phyloP scores from a whole-genome alignment of 2,113 vertebrate genomes.

The Alexandromys fortis region DNA sequence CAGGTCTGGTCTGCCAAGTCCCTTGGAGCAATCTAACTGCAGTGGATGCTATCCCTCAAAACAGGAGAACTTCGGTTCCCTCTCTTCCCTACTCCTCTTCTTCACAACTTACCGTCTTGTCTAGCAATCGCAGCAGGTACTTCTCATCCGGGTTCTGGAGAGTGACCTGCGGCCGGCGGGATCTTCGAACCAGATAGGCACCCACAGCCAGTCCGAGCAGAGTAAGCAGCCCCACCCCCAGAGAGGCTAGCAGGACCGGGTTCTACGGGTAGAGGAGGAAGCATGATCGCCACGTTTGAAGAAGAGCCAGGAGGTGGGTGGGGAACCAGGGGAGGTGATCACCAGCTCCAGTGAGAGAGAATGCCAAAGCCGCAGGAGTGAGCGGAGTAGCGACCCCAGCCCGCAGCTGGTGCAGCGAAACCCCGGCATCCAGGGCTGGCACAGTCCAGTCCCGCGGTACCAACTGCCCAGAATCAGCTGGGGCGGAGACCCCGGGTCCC shows the following conservation, averaged over 20 bases:
- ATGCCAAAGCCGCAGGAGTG: background rate
- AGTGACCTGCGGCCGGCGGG: conserved; percentile 80
- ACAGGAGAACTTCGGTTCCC: background rate
- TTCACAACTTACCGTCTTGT: conserved; percentile 83
- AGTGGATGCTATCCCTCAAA: background rate
- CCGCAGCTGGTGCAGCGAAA: background rate
- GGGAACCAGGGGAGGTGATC: background rate
- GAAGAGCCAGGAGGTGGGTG: background rate
- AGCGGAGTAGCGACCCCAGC: background rate
- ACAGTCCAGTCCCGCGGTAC: background rate
- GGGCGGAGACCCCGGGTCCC: background rate
- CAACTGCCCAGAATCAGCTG: background rate
- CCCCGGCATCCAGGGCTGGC: background rate
- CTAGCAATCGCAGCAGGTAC: conserved; percentile 84
- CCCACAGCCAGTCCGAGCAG: conserved; percentile 81
- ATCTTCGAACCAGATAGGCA: conserved; percentile 80
- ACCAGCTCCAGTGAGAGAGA: background rate
- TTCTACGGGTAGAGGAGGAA: conserved; percentile 73
- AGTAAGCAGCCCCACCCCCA: conserved; percentile 84
- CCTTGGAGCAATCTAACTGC: background rate
- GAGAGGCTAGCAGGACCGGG: conserved; percentile 79
- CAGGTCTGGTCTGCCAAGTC: background rate
- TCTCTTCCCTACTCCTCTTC: background rate
- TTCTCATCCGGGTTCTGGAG: conserved; percentile 84
- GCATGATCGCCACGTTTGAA: conserved; percentile 65